phyloP scores from a whole-genome alignment of 2,888 invertebrate species.

The Drosophila mercatorum region DNA sequence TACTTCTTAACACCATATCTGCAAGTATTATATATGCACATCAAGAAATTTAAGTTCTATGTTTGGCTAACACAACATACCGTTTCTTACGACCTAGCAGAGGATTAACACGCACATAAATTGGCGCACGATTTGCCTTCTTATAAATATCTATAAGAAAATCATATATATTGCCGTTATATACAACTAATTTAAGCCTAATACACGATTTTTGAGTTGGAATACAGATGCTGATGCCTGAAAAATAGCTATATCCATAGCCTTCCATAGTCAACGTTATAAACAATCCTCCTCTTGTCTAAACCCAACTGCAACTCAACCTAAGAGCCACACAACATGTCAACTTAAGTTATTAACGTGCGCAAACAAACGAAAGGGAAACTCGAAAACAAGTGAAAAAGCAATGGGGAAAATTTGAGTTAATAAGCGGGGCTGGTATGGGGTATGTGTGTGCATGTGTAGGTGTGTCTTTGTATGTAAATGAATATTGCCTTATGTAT shows the following conservation, averaged over 20 bases:
- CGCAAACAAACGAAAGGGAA: constrained; percentile 6
- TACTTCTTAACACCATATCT: constrained; percentile 26
- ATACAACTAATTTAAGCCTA: neutral
- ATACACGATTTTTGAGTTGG: neutral
- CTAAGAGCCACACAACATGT: neutral
- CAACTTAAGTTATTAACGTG: neutral
- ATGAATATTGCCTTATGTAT: constrained; percentile 37
- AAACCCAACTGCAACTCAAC: neutral
- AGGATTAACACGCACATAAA: constrained; percentile 24
- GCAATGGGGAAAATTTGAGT: constrained; percentile 5
- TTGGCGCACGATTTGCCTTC: constrained; percentile 11
- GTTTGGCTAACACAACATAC: constrained; percentile 35
- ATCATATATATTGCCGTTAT: neutral
- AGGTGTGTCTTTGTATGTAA: constrained; percentile 15
- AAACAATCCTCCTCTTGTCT: neutral
- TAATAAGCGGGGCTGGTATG: neutral
- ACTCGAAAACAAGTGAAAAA: constrained; percentile 8
- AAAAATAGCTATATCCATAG: neutral
- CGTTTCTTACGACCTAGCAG: constrained; percentile 26
- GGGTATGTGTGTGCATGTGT: constrained; percentile 15
- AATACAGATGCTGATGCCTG: neutral
- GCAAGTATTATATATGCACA: constrained; percentile 29
- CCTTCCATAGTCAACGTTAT: too few species aligned
- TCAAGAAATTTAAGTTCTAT: constrained; percentile 10
- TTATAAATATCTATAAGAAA: constrained; percentile 29